Percentiles rank a stretch among this genome's conserved stretches.
Evolutionary conservation across 1,140 invertebrate species (phyloP).

Genomic region (Drosophila triauraria): DNA sequence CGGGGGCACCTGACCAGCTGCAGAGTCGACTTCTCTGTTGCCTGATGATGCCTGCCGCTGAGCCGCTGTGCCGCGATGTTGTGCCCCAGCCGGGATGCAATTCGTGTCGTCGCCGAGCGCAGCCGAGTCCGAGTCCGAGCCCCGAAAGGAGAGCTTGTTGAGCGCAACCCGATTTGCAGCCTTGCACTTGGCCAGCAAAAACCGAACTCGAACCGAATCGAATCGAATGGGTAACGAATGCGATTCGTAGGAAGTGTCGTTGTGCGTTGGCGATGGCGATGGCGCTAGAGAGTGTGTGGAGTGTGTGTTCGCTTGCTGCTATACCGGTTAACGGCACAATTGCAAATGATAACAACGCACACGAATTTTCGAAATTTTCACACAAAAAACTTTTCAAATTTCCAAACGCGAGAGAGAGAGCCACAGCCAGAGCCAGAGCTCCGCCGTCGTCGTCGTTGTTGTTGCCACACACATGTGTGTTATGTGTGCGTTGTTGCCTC

Average conservation of each 20-base stretch:
- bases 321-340: slow-evolving; percentile 82
- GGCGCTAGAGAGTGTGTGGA: slow-evolving; percentile 11
- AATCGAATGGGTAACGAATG: slow-evolving; percentile 21
- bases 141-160: slow-evolving; percentile 46
- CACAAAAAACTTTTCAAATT: slow-evolving; percentile 81
- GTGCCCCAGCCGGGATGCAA: slow-evolving; percentile 25
- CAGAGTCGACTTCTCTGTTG: slow-evolving; percentile 28
- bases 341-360: slow-evolving; percentile 81
- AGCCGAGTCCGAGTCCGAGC: background rate
- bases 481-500: slow-evolving; percentile 14
- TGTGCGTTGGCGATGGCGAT: background rate
- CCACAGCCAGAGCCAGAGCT: slow-evolving; percentile 10
- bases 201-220: slow-evolving; percentile 10
- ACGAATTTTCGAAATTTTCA: slow-evolving; percentile 83
- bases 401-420: slow-evolving; percentile 42
- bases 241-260: slow-evolving; percentile 11
- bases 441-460: background rate
- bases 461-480: slow-evolving; percentile 30
- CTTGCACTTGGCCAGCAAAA: slow-evolving; percentile 11
- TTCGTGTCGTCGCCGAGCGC: slow-evolving; percentile 9
- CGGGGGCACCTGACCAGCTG: slow-evolving; percentile 56
- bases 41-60: background rate
- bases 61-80: slow-evolving; percentile 15
- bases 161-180: slow-evolving; percentile 62
- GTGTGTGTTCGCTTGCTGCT: slow-evolving; percentile 49